phyloP scores from a whole-genome alignment of 2,797 vertebrate genomes.

The Microtus obscurus region DNA sequence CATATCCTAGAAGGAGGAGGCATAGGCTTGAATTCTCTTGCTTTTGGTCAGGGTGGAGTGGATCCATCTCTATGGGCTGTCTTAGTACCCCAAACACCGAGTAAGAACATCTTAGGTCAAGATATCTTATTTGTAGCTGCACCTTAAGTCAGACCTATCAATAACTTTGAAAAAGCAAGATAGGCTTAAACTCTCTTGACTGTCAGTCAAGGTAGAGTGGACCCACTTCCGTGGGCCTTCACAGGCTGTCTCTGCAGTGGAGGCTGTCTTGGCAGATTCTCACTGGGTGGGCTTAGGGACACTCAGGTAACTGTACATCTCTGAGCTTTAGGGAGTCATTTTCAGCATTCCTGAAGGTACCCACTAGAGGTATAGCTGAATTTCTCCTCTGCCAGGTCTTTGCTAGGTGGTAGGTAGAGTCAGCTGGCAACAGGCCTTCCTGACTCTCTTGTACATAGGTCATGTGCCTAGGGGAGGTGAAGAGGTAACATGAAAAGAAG shows the following conservation, averaged over 20 bases:
- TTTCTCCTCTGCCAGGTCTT: not conserved
- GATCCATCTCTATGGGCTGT: too few relatives aligned
- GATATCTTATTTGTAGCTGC: too few relatives aligned
- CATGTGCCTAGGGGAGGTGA: not conserved
- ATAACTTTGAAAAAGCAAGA: too few relatives aligned
- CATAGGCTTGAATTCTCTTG: too few relatives aligned
- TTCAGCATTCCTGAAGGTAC: not conserved
- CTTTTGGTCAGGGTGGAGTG: too few relatives aligned
- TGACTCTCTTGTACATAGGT: fast-evolving
- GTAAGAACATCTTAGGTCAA: too few relatives aligned
- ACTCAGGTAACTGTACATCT: not conserved
- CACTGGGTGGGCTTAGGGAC: not conserved
- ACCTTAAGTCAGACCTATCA: too few relatives aligned
- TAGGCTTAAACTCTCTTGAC: too few relatives aligned
- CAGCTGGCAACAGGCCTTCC: not conserved
- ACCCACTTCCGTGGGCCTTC: too few relatives aligned
- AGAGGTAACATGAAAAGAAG: not conserved
- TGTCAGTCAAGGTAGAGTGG: too few relatives aligned
- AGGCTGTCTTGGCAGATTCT: not conserved
- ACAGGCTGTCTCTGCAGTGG: not conserved
- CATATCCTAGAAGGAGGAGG: too few relatives aligned
- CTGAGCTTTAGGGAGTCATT: not conserved
- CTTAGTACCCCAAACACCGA: too few relatives aligned
- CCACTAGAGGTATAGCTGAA: not conserved
- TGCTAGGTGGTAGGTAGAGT: not conserved